Evolutionary conservation across 2,888 invertebrate species (phyloP).

Genomic region (Imbricaverruca yamaguchii): DNA sequence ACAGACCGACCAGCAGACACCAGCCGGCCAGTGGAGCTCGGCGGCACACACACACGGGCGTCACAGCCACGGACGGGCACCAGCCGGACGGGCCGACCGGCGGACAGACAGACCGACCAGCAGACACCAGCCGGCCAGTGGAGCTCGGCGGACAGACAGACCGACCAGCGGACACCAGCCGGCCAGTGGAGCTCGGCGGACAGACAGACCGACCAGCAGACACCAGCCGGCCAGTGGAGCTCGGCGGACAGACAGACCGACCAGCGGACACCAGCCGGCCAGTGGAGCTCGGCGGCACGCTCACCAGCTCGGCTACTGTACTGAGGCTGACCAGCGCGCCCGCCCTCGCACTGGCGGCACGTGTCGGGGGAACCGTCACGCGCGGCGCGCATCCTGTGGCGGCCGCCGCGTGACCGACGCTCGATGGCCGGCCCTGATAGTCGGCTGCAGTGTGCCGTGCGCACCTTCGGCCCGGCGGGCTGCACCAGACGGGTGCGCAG

Average conservation of each 20-base stretch:
- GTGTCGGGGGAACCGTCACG: no score
- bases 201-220: neutral
- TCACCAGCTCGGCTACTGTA: neutral
- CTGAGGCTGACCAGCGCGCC: no score
- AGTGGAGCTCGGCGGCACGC: neutral
- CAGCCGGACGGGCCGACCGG: neutral
- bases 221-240: neutral
- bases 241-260: neutral
- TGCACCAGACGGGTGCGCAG: no score
- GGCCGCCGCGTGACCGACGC: no score
- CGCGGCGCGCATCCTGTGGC: no score
- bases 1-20: neutral
- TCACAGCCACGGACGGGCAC: no score
- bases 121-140: neutral
- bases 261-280: neutral
- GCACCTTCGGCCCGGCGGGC: no score
- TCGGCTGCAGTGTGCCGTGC: no score
- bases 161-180: neutral
- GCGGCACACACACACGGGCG: neutral
- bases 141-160: neutral
- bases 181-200: neutral
- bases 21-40: neutral
- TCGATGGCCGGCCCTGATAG: no score
- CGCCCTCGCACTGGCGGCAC: no score
- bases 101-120: neutral